These are phyloP conservation scores for Drosophila fungiperda DNA, from an alignment of 2,888 invertebrate genomes.

Conservation along the genomic window DNA sequence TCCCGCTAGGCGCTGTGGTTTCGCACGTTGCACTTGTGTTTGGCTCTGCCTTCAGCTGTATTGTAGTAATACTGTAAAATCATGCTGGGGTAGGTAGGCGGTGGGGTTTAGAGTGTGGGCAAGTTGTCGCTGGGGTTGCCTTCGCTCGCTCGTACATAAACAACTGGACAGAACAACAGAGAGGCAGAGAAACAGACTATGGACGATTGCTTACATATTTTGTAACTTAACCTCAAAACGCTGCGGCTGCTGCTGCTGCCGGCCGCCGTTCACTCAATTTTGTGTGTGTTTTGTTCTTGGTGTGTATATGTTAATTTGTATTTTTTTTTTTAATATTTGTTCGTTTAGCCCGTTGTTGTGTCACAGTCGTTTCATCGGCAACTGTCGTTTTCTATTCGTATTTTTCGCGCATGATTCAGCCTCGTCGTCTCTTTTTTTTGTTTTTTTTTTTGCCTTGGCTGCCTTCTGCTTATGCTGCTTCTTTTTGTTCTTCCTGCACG, in stretches of 20 bases:
- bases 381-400: conserved; percentile 54
- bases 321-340: conserved; percentile 36
- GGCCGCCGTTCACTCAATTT: conserved; percentile 43
- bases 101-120: conserved; percentile 27
- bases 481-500: conserved; percentile 37
- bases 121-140: conserved; percentile 47
- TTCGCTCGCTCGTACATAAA: conserved; percentile 45
- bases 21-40: conserved; percentile 63
- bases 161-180: conserved; percentile 24
- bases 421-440: conserved; percentile 41
- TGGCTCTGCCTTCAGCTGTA: conserved; percentile 14
- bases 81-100: conserved; percentile 2
- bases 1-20: conserved; percentile 52
- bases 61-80: background rate
- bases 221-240: conserved; percentile 76
- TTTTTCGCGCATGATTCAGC: conserved; percentile 75
- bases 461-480: conserved; percentile 19
- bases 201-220: conserved; percentile 68
- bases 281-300: conserved; percentile 16
- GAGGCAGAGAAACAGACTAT: conserved; percentile 27
- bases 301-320: conserved; percentile 66
- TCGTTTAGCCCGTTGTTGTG: conserved; percentile 21
- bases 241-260: conserved; percentile 59
- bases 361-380: conserved; percentile 25
- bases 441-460: conserved; percentile 44